Percentiles rank a stretch among this genome's conserved stretches.
Conservation (phyloP, 2,113 vertebrate genomes). For the Brienomyrus longianalis region DNA sequence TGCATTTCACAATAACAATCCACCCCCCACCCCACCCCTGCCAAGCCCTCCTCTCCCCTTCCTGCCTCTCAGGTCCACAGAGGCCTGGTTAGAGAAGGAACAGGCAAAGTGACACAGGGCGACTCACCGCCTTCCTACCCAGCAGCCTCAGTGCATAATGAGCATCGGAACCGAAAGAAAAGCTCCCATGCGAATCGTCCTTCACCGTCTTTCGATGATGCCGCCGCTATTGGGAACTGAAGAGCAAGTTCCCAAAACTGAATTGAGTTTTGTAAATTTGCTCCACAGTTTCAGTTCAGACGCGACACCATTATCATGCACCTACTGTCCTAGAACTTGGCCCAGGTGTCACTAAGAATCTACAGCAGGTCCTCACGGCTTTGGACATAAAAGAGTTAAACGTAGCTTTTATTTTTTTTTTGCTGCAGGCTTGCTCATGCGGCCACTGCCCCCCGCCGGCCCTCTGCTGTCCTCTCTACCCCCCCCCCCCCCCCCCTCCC, state of each 20-base stretch:
- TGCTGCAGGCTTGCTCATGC: constrained; percentile 36
- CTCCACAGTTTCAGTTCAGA: background rate
- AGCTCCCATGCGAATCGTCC: background rate
- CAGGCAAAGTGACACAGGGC: constrained; percentile 13
- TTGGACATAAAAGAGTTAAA: constrained; percentile 39
- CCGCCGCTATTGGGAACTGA: background rate
- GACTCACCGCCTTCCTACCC: background rate
- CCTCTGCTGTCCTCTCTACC: background rate
- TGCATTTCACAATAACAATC: background rate
- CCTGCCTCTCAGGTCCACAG: background rate
- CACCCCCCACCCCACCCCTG: background rate
- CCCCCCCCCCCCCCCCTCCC: constrained; percentile 31
- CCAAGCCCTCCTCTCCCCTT: background rate
- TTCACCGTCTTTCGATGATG: background rate
- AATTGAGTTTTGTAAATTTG: background rate
- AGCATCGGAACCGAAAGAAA: background rate
- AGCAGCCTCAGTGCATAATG: background rate
- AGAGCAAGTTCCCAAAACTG: background rate
- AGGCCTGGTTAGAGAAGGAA: background rate
- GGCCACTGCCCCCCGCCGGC: constrained; percentile 32
- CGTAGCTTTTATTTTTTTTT: constrained; percentile 32
- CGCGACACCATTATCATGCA: background rate
- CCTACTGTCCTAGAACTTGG: background rate
- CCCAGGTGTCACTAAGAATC: background rate
- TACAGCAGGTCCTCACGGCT: constrained; percentile 6